A percentile compares a stretch with the other conserved stretches of the same genome.
These are phyloP conservation scores for Sebastes baramenuke DNA, from an alignment of 2,797 vertebrate species.

Conservation along the genomic window DNA sequence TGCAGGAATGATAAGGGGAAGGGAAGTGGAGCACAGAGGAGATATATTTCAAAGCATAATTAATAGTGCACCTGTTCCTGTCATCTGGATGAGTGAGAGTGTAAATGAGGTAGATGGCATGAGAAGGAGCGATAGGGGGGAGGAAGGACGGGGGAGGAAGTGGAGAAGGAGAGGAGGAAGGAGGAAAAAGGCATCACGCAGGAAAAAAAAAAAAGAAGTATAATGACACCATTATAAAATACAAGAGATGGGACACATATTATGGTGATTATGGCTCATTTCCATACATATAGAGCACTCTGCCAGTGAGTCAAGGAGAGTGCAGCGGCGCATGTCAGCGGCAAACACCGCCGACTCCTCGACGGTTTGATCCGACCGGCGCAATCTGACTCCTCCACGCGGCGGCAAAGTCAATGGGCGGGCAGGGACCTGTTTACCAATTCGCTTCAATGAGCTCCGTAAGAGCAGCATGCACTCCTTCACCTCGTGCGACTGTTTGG, in stretches of 20 bases:
- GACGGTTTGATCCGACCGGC: conserved; percentile 41
- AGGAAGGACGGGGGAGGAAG: neutral
- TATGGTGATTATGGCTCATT: conserved; percentile 80
- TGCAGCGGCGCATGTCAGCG: conserved; percentile 60
- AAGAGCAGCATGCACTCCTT: conserved; percentile 49
- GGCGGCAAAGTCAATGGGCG: conserved; percentile 66
- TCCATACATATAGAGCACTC: conserved; percentile 81
- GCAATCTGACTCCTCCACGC: conserved; percentile 57
- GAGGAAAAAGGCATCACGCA: conserved; percentile 17
- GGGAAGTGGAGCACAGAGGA: conserved; percentile 36
- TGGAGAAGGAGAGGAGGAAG: conserved; percentile 5
- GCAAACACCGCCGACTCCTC: conserved; percentile 46
- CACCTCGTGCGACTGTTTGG: conserved; percentile 47
- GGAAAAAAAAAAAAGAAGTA: conserved; percentile 15
- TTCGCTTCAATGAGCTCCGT: conserved; percentile 53
- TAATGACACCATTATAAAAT: conserved; percentile 75
- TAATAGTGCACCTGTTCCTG: conserved; percentile 75
- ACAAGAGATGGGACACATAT: conserved; percentile 77
- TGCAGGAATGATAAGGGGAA: conserved; percentile 10
- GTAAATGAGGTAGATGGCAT: conserved; percentile 52
- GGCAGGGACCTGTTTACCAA: conserved; percentile 73
- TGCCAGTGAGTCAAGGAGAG: conserved; percentile 73
- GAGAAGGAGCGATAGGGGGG: conserved; percentile 3
- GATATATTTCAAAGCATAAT: conserved; percentile 71
- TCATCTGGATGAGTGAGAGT: conserved; percentile 67